These are phyloP conservation scores for Bucco capensis DNA, from an alignment of 2,113 vertebrate species.

Conservation along the genomic window DNA sequence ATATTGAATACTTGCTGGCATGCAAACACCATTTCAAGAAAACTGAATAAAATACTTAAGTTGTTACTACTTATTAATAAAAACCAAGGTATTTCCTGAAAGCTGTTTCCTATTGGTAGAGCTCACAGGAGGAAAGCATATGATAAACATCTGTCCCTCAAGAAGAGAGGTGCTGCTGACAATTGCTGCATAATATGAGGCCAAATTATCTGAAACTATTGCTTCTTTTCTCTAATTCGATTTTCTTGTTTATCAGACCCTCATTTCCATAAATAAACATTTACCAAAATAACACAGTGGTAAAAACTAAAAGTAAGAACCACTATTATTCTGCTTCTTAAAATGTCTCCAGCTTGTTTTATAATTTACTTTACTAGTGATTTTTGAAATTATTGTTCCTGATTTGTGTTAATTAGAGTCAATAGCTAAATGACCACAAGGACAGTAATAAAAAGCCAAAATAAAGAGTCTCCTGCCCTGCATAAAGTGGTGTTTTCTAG, in stretches of 20 bases:
- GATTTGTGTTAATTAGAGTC: neutral
- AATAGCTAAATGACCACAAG: neutral
- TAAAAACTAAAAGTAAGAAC: neutral
- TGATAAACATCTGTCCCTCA: neutral
- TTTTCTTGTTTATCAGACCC: neutral
- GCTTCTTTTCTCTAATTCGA: neutral
- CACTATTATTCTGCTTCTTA: neutral
- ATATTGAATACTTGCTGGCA: neutral
- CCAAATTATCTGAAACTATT: neutral
- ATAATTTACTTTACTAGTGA: neutral
- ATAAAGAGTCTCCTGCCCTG: neutral
- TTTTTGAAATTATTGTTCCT: neutral
- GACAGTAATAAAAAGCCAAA: neutral
- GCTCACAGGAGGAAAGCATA: neutral
- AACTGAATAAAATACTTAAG: neutral
- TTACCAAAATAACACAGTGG: neutral
- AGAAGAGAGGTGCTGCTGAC: neutral
- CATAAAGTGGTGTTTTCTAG: accelerated
- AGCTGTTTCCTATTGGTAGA: neutral
- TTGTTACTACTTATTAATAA: neutral
- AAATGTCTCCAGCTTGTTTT: neutral
- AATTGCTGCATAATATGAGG: neutral
- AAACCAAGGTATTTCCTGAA: neutral
- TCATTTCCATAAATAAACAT: neutral
- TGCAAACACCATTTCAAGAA: neutral